These are phyloP conservation scores for Serilophus lunatus DNA, from an alignment of 2,113 vertebrate species.

Conservation along the genomic window DNA sequence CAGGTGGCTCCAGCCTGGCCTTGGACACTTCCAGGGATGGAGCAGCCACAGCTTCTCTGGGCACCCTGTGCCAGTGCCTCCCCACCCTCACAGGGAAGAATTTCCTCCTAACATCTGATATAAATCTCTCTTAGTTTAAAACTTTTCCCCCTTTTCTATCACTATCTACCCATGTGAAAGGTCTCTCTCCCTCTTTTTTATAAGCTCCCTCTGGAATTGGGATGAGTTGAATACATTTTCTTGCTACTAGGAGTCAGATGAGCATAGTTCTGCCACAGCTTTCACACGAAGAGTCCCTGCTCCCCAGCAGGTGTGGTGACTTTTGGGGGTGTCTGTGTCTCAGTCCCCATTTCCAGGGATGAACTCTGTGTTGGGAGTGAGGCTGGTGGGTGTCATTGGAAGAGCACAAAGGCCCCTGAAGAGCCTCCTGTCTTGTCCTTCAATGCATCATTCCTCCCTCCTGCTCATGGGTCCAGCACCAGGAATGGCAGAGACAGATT, in stretches of 20 bases:
- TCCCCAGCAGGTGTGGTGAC: background rate
- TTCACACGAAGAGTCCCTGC: background rate
- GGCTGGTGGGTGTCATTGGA: background rate
- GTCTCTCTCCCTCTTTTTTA: background rate
- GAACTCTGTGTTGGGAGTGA: background rate
- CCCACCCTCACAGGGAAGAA: background rate
- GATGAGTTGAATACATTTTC: background rate
- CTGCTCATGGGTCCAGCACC: background rate
- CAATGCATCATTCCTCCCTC: background rate
- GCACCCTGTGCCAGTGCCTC: background rate
- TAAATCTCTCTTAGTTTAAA: background rate
- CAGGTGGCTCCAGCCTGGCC: background rate
- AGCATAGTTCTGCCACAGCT: background rate
- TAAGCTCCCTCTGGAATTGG: background rate
- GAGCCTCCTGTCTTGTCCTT: background rate
- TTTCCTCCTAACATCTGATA: background rate
- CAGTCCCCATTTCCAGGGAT: background rate
- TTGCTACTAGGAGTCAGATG: background rate
- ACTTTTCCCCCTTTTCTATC: background rate
- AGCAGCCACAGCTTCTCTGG: background rate
- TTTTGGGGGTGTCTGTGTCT: background rate
- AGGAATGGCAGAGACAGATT: background rate
- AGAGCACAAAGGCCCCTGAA: background rate
- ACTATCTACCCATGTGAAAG: background rate
- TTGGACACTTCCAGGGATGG: background rate